Conservation (phyloP, 2,113 vertebrate genomes). For the Uropsilus gracilis region DNA sequence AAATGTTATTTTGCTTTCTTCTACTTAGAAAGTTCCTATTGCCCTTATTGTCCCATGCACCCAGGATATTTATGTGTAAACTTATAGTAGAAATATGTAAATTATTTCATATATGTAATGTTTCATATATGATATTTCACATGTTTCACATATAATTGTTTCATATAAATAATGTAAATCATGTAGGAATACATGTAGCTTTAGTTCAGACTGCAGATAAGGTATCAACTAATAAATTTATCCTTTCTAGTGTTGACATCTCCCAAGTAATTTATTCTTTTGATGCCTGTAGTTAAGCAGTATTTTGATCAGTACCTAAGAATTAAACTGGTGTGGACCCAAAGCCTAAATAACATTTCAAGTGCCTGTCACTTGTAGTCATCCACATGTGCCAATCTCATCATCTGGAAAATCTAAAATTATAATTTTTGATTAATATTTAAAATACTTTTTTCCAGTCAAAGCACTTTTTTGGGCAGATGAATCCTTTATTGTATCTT, state of each 20-base stretch:
- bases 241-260: background rate
- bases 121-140: too few species aligned
- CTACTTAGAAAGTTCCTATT: background rate
- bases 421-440: background rate
- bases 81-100: background rate
- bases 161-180: background rate
- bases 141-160: too few species aligned
- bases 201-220: constrained; percentile 33
- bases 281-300: background rate
- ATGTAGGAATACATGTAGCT: background rate
- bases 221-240: constrained; percentile 1
- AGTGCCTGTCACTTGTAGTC: background rate
- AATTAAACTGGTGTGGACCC: background rate
- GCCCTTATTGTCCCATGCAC: too few species aligned
- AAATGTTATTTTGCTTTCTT: constrained; percentile 9
- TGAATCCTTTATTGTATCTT: background rate
- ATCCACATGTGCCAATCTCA: background rate
- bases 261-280: background rate
- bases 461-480: background rate
- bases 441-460: background rate
- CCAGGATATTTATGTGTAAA: background rate
- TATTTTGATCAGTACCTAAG: background rate
- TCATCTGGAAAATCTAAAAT: background rate
- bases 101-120: background rate
- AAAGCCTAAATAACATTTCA: background rate